Percentiles rank a stretch among this genome's conserved stretches.
phyloP scores from a whole-genome alignment of 2,113 vertebrate genomes.

The Phalacrocorax aristotelis region DNA sequence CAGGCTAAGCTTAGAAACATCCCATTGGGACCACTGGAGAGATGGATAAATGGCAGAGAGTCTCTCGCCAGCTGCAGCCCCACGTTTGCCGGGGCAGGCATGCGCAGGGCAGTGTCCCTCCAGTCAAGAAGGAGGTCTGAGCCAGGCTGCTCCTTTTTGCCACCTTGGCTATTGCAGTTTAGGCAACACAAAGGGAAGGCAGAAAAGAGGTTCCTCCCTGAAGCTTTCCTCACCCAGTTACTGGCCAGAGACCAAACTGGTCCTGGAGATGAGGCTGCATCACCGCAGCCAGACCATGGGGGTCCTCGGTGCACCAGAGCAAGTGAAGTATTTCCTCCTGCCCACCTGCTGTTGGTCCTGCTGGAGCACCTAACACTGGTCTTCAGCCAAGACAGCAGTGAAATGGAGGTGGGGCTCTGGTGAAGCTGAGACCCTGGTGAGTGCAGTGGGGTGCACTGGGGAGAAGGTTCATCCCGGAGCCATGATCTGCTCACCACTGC shows the following conservation, averaged over 20 bases:
- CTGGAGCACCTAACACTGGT: background rate
- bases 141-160: background rate
- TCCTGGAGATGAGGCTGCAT: background rate
- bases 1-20: background rate
- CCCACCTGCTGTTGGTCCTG: no score
- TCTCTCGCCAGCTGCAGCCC: rapidly evolving
- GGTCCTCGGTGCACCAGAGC: background rate
- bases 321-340: background rate
- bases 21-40: background rate
- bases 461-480: background rate
- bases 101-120: rapidly evolving
- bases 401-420: background rate
- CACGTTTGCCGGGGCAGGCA: rapidly evolving
- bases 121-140: rapidly evolving
- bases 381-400: background rate
- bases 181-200: background rate
- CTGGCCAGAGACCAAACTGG: background rate
- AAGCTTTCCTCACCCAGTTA: background rate
- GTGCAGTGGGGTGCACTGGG: background rate
- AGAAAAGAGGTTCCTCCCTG: background rate
- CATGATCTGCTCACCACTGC: background rate
- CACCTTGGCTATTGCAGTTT: background rate
- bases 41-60: rapidly evolving
- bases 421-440: background rate
- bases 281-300: rapidly evolving